Evolutionary conservation across 2,113 vertebrate species (phyloP).

Genomic region (Sturnira hondurensis): DNA sequence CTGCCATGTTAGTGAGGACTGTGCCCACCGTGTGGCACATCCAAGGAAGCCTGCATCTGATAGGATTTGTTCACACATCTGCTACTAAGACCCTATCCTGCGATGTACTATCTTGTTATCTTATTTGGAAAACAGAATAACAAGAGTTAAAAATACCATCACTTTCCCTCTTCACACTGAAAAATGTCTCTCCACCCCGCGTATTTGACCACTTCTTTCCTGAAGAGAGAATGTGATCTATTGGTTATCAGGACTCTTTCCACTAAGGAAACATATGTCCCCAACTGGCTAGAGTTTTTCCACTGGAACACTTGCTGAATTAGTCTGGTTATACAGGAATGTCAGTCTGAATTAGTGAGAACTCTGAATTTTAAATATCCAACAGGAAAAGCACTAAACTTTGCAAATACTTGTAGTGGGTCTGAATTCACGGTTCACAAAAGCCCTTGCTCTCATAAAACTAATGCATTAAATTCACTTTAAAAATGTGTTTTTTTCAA

Average conservation of each 20-base stretch:
- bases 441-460: conserved; percentile 15
- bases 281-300: background rate
- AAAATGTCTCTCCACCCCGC: background rate
- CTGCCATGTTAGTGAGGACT: background rate
- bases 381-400: background rate
- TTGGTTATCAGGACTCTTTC: background rate
- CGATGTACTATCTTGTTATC: background rate
- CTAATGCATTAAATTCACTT: background rate
- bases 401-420: background rate
- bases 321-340: background rate
- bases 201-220: background rate
- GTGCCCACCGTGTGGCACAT: too few relatives aligned
- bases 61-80: background rate
- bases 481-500: background rate
- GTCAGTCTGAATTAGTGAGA: background rate
- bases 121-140: background rate
- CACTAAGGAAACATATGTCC: background rate
- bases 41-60: background rate
- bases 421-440: conserved; percentile 27
- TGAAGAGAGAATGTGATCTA: background rate
- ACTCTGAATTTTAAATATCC: conserved; percentile 9
- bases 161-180: background rate
- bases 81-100: background rate
- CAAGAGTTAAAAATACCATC: background rate
- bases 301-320: background rate